Evolutionary conservation across 1,140 invertebrate species (phyloP), one percentile per base, ranked within the genome.

Genomic region (Schlechtendalia chinensis): DNA sequence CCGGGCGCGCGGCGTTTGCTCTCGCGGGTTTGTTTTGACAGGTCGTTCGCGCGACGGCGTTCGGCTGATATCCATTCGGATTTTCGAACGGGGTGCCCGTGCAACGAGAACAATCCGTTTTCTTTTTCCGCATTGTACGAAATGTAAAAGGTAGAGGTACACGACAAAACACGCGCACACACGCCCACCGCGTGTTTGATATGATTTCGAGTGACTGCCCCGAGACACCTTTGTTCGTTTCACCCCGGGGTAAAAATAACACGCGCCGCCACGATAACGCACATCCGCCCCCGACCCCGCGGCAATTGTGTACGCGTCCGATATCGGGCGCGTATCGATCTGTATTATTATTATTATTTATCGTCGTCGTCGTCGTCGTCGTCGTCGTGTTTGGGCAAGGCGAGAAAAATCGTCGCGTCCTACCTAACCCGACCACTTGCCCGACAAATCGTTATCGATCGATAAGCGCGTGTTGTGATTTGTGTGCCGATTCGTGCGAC

Each of bases 11-110:
- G 27, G 50, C 58, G 32, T 17, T 45, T 27, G 74, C 59, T 77
- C 59, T 58, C 24, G n/a, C n/a, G n/a, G 14, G 74, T 77, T 77
- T 77, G 74, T 77, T 77, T 77, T 77, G 74, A 77, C 74, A 77
- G 74, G 19, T 59, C 54, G 53, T 59, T 2, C 32, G 16, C 22
- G 53, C 58, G n/a, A 75, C 54, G 27, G 72, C 53, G 58, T 75
- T 56, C 29, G 53, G 72, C n/a, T n/a, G 27, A 58, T 75, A 32
- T 75, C 72, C 53, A 32, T 39, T 54, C 16, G 29, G 24, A 58
- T 17, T n/a, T 75, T 58, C 39, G 12, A 75, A 75, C 53, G 54
- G 29, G 6, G 17, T 22, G n/a, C n/a, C 53, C 5, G 39, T 58
- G 32, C 53, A 75, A 75, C 72, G 19, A 75, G 32, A 75, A 75